Evolutionary conservation across 2,888 invertebrate species (phyloP), one percentile per base, ranked within the genome.

Genomic region (Anagyrus pseudococci): DNA sequence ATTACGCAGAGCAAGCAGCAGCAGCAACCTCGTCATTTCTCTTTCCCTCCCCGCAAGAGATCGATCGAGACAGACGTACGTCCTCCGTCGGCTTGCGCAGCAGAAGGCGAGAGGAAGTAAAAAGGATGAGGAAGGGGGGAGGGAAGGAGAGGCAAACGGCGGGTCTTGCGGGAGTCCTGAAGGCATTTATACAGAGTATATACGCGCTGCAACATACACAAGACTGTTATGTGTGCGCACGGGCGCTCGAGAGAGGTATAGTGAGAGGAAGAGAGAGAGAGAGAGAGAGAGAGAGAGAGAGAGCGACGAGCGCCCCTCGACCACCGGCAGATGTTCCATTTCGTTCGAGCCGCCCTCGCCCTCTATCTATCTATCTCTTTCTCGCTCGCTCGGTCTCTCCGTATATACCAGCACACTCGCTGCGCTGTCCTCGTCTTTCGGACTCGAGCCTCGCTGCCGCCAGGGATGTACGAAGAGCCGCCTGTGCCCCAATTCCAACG

Each of bases 321-420:
- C 73, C 75, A 75, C 72, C 71, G 77, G 78, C 80, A 80, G 80
- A 80, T 80, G 80, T 80, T 80, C 72, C 77, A 72, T 76, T 75
- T 15, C 52, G 75, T 75, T 73, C 69, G 73, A 71, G 69, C 72
- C 73, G 72, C 71, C 71, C 76, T 73, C 73, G 68, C 73, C 68
- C 44, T 20, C 4, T n/a, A n/a, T n/a, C n/a, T n/a, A n/a, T n/a
- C n/a, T n/a, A n/a, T n/a, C n/a, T 44, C 44, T 50, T 40, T 44
- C 40, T 49, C 49, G 25, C 49, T 49, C 33, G 59, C 64, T 62
- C 68, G 43, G 64, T 49, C 60, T 55, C 70, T 56, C 66, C 56
- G 61, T 49, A 8, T 49, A 29, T 29, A 29, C 29, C 6, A 4
- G 10, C 29, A 29, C 53, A 48, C 65, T 59, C 64, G 57, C 50